Percentiles rank a stretch among this genome's conserved stretches.
These are phyloP conservation scores for Setophaga coronata DNA, from an alignment of 2,113 vertebrate species.

Conservation along the genomic window DNA sequence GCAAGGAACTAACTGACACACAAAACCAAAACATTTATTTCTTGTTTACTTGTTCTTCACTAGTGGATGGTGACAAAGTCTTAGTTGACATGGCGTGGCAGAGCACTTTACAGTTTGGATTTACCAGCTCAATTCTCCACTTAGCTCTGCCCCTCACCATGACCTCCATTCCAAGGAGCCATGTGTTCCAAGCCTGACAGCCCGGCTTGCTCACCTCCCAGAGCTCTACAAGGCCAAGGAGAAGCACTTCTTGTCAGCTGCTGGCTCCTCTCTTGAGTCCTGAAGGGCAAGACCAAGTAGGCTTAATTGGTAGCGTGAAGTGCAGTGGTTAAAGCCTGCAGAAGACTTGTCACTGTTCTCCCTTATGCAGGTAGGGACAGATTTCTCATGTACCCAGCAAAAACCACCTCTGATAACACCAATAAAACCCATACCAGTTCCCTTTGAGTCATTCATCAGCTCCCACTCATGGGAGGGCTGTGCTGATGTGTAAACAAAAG, in stretches of 20 bases:
- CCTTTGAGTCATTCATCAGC: neutral
- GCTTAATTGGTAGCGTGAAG: neutral
- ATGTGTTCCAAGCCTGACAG: neutral
- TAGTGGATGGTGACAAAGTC: neutral
- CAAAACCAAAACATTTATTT: neutral
- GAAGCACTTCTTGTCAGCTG: neutral
- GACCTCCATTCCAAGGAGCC: neutral
- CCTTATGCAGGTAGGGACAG: neutral
- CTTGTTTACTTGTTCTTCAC: neutral
- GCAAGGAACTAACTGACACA: neutral
- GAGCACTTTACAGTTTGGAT: neutral
- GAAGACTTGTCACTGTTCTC: neutral
- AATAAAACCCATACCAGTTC: neutral
- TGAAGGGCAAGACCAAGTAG: neutral
- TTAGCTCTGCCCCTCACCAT: neutral
- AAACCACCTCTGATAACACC: neutral
- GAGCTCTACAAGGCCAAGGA: neutral
- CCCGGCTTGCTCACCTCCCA: accelerated
- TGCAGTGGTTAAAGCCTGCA: neutral
- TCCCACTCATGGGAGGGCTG: neutral
- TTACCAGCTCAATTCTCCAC: neutral
- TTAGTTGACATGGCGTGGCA: neutral
- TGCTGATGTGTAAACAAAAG: neutral
- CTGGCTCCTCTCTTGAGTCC: neutral
- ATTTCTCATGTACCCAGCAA: neutral